phyloP scores from a whole-genome alignment of 1,140 invertebrate genomes.

The Scylla paramamosain region DNA sequence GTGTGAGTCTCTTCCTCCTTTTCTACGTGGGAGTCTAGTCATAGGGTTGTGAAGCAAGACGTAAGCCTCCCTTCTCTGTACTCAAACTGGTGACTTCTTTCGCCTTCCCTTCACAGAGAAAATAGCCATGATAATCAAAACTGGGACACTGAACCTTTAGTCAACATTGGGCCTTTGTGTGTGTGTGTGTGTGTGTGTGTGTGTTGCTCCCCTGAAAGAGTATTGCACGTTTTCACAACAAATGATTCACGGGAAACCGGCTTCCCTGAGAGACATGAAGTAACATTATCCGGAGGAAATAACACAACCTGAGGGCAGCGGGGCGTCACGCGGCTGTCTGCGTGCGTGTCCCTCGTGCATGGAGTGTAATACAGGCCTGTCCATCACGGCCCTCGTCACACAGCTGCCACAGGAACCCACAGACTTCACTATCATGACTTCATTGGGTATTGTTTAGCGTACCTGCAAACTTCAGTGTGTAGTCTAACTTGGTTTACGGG shows the following conservation, averaged over 20 bases:
- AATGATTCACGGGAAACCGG: constrained; percentile 10
- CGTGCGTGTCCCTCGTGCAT: neutral
- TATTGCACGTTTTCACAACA: neutral
- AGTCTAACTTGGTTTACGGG: neutral
- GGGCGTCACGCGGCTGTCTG: neutral
- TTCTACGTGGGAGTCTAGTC: neutral
- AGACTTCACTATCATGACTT: too few relatives aligned
- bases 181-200: constrained; percentile 1
- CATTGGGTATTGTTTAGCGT: neutral
- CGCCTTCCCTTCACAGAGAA: neutral
- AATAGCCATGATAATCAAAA: neutral
- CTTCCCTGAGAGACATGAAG: neutral
- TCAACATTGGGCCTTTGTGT: neutral
- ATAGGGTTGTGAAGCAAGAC: neutral
- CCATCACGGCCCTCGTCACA: neutral
- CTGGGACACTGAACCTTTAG: neutral
- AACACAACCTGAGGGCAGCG: constrained; percentile 1
- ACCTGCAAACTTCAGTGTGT: neutral
- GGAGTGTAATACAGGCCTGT: neutral
- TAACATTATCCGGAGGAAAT: constrained; percentile 15
- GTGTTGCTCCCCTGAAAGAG: neutral
- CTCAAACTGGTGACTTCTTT: neutral
- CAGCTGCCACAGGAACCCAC: neutral
- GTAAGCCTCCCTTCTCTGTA: neutral
- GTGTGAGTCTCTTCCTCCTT: neutral